phyloP scores from a whole-genome alignment of 2,113 vertebrate species.

The Cheilinus undulatus region DNA sequence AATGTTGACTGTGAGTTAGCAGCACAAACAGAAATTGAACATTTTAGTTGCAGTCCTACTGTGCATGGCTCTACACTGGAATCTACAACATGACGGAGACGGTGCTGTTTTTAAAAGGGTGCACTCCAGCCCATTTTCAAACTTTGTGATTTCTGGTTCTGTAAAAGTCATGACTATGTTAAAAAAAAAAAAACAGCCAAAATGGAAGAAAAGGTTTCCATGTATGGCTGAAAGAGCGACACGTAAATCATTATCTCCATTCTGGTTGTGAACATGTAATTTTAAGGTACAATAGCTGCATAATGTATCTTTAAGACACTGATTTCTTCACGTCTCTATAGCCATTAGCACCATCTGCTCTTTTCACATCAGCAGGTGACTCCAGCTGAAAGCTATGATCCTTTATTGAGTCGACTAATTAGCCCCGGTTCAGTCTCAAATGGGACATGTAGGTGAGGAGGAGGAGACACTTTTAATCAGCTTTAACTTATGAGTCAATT shows the following conservation, averaged over 20 bases:
- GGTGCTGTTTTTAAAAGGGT: too few species aligned
- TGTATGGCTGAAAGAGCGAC: neutral
- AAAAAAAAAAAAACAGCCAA: too few species aligned
- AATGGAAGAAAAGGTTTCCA: too few species aligned
- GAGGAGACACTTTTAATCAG: conserved; percentile 14
- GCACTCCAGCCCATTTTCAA: too few species aligned
- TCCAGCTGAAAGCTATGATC: neutral
- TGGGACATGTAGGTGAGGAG: conserved; percentile 15
- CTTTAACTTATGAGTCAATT: conserved; percentile 18
- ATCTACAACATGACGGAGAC: too few species aligned
- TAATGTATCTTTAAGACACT: neutral
- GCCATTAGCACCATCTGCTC: conserved; percentile 10
- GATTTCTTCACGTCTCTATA: conserved; percentile 1
- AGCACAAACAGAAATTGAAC: too few species aligned
- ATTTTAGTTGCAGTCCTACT: too few species aligned
- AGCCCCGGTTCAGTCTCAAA: conserved; percentile 11
- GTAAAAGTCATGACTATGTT: too few species aligned
- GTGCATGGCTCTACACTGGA: too few species aligned
- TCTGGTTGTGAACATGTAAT: neutral
- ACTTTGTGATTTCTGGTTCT: too few species aligned
- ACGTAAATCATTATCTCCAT: neutral
- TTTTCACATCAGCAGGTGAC: neutral
- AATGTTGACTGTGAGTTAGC: too few species aligned
- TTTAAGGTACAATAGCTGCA: neutral
- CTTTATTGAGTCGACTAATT: conserved; percentile 25